Evolutionary conservation across 2,797 vertebrate genomes (phyloP).

Genomic region (Takifugu ocellatus): DNA sequence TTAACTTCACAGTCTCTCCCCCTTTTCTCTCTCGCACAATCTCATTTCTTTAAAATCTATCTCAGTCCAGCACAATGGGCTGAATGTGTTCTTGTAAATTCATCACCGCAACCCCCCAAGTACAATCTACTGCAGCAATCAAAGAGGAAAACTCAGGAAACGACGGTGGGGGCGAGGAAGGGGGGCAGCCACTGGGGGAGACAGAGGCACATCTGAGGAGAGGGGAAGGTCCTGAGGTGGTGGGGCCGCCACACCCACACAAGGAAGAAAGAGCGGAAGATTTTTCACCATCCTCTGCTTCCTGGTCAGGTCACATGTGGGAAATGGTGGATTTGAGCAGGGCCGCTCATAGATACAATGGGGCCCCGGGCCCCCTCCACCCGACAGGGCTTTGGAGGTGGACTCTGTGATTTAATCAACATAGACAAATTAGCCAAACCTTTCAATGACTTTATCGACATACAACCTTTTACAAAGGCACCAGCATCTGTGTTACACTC

Average conservation of each 20-base stretch:
- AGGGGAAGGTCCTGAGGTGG: constrained; percentile 51
- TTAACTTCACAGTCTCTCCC: constrained; percentile 77
- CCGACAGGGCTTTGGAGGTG: neutral
- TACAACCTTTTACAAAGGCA: too few relatives aligned
- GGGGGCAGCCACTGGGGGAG: neutral
- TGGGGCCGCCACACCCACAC: constrained; percentile 42
- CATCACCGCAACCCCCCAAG: constrained; percentile 43
- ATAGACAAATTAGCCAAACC: too few relatives aligned
- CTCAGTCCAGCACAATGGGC: constrained; percentile 50
- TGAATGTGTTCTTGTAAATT: constrained; percentile 61
- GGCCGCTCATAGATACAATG: too few relatives aligned
- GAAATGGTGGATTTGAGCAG: constrained; percentile 18
- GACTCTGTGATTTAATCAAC: too few relatives aligned
- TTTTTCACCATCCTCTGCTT: constrained; percentile 24
- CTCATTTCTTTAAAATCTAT: constrained; percentile 44
- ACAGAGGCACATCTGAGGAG: constrained; percentile 32
- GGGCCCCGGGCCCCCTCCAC: too few relatives aligned
- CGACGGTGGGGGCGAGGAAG: neutral
- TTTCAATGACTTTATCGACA: too few relatives aligned
- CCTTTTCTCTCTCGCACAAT: constrained; percentile 27
- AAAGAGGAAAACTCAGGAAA: constrained; percentile 30
- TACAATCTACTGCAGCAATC: constrained; percentile 33
- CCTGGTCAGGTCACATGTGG: constrained; percentile 29
- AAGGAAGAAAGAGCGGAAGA: constrained; percentile 16
- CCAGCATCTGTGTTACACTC: too few relatives aligned